phyloP scores from a whole-genome alignment of 2,888 invertebrate species.

The Creontiades dilutus region DNA sequence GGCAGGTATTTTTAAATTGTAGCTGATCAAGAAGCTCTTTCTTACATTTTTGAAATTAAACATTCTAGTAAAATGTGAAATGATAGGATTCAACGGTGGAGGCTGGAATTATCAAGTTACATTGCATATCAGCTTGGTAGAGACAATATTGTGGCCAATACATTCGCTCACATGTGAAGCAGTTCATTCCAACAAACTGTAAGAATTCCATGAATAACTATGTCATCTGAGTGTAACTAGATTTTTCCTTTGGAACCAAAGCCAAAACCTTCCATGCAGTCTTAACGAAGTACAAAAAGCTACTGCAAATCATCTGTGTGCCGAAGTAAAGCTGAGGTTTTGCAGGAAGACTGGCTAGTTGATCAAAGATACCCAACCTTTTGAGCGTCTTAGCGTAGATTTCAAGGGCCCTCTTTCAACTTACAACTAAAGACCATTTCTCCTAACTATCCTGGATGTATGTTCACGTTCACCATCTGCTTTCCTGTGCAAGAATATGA shows the following conservation, averaged over 20 bases:
- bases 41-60: conserved; percentile 58
- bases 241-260: conserved; percentile 48
- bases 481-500: conserved; percentile 46
- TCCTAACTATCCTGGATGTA: conserved; percentile 37
- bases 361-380: conserved; percentile 57
- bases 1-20: conserved; percentile 37
- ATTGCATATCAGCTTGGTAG: conserved; percentile 59
- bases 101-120: conserved; percentile 51
- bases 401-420: conserved; percentile 53
- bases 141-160: conserved; percentile 43
- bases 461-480: conserved; percentile 46
- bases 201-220: conserved; percentile 37
- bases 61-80: conserved; percentile 57
- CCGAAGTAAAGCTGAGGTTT: conserved; percentile 38
- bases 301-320: not conserved
- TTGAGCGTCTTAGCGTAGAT: conserved; percentile 37
- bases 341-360: not conserved
- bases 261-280: conserved; percentile 51
- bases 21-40: conserved; percentile 59
- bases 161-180: conserved; percentile 37
- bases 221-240: conserved; percentile 44
- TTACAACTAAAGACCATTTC: not conserved
- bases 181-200: not conserved
- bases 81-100: conserved; percentile 54
- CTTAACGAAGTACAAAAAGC: conserved; percentile 55